phyloP scores from a whole-genome alignment of 2,113 vertebrate genomes.

The Hemiprocne comata region DNA sequence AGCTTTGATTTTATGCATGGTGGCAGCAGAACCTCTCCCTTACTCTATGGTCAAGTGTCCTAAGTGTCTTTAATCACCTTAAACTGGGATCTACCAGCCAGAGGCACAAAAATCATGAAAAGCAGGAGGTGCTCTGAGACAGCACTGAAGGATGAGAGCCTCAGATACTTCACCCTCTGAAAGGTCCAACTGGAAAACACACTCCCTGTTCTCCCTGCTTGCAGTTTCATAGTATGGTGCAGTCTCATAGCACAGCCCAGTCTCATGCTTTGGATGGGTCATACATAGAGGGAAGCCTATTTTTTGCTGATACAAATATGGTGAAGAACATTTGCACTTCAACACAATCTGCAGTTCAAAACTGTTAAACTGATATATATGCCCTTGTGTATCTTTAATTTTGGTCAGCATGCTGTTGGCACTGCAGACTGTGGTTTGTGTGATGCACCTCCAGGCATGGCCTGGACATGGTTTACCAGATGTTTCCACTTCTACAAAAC shows the following conservation, averaged over 20 bases:
- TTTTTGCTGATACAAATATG: not conserved
- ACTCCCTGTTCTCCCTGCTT: not conserved
- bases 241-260: not conserved
- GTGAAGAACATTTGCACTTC: not conserved
- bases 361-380: not conserved
- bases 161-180: not conserved
- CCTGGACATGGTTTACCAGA: not conserved
- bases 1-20: not conserved
- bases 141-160: not conserved
- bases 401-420: not conserved
- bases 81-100: not conserved
- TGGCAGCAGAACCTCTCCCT: not conserved
- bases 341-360: not conserved
- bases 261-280: not conserved
- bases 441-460: not conserved
- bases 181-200: not conserved
- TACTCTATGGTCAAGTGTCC: not conserved
- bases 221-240: too few relatives aligned
- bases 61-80: not conserved
- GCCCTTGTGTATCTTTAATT: not conserved
- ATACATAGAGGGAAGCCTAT: not conserved
- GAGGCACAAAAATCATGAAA: not conserved
- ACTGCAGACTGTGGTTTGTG: not conserved
- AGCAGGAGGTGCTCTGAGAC: not conserved
- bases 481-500: not conserved